Percentiles rank a stretch among this genome's conserved stretches.
Conservation (phyloP, 2,888 invertebrate species). For the Amphipyra tragopoginis region DNA sequence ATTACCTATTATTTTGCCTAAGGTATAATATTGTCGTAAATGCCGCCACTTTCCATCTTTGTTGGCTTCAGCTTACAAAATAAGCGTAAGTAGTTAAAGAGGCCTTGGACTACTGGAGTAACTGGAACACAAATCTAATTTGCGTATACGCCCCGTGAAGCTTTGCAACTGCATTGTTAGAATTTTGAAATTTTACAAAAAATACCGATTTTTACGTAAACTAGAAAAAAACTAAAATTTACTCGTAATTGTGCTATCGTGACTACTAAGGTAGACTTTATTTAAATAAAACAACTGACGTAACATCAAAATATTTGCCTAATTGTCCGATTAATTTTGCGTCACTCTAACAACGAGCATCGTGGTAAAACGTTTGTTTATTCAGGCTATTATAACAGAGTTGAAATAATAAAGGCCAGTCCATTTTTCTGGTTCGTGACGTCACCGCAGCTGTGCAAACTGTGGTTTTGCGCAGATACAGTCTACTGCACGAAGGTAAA, state of each 20-base stretch:
- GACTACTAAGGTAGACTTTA: constrained; percentile 14
- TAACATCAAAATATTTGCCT: constrained; percentile 62
- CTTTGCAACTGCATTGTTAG: constrained; percentile 61
- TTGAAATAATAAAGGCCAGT: constrained; percentile 50
- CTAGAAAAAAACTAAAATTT: constrained; percentile 16
- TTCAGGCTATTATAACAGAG: constrained; percentile 44
- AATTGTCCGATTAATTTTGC: constrained; percentile 62
- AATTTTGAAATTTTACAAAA: constrained; percentile 44
- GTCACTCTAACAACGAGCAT: constrained; percentile 50
- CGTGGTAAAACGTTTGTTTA: constrained; percentile 39
- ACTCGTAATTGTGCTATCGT: constrained; percentile 32
- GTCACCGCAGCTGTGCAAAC: constrained; percentile 73
- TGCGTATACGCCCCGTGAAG: constrained; percentile 61
- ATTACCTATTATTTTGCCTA: constrained; percentile 11
- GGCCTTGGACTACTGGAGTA: constrained; percentile 74
- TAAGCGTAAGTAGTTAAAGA: constrained; percentile 56
- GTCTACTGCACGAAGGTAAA: constrained; percentile 53
- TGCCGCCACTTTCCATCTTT: constrained; percentile 42
- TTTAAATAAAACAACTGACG: constrained; percentile 44
- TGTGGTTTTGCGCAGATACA: constrained; percentile 62
- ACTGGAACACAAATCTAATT: constrained; percentile 79
- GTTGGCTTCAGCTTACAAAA: constrained; percentile 61
- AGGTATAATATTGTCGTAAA: constrained; percentile 25
- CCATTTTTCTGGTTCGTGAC: constrained; percentile 61
- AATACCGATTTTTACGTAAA: constrained; percentile 30